Percentiles rank a stretch among this genome's conserved stretches.
phyloP scores from a whole-genome alignment of 2,113 vertebrate genomes.

The Cololabis saira region DNA sequence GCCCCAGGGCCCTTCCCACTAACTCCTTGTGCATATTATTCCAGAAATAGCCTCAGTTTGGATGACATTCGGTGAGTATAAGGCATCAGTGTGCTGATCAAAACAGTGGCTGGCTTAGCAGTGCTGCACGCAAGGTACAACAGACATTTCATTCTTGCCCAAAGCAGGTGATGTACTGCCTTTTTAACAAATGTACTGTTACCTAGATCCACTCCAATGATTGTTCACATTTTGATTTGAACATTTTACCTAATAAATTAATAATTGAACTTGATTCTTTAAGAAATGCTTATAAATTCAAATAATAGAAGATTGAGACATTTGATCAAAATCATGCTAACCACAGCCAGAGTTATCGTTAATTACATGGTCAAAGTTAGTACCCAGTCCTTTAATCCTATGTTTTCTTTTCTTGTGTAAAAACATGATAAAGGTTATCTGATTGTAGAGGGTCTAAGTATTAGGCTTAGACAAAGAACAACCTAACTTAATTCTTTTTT shows the following conservation, averaged over 20 bases:
- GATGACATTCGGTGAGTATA: conserved; percentile 98
- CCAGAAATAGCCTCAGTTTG: conserved; percentile 99
- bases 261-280: too few species aligned
- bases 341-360: conserved; percentile 18
- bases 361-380: neutral
- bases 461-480: too few species aligned
- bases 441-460: too few species aligned
- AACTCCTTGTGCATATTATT: conserved; percentile 91
- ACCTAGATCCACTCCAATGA: conserved; percentile 15
- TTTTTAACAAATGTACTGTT: conserved; percentile 58
- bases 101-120: conserved; percentile 74
- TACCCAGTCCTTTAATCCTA: too few species aligned
- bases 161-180: conserved; percentile 54
- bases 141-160: conserved; percentile 60
- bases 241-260: too few species aligned
- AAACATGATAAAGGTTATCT: too few species aligned
- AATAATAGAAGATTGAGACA: too few species aligned
- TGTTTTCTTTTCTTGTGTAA: too few species aligned
- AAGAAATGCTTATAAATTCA: too few species aligned
- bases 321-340: conserved; percentile 7
- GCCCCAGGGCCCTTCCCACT: conserved; percentile 71
- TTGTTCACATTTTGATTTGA: conserved; percentile 20
- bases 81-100: conserved; percentile 75
- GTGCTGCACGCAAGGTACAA: conserved; percentile 68
- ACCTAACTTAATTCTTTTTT: too few species aligned